Percentiles rank a stretch among this genome's conserved stretches.
These are phyloP conservation scores for Anguilla obscura DNA, from an alignment of 2,797 vertebrate genomes.

Conservation along the genomic window DNA sequence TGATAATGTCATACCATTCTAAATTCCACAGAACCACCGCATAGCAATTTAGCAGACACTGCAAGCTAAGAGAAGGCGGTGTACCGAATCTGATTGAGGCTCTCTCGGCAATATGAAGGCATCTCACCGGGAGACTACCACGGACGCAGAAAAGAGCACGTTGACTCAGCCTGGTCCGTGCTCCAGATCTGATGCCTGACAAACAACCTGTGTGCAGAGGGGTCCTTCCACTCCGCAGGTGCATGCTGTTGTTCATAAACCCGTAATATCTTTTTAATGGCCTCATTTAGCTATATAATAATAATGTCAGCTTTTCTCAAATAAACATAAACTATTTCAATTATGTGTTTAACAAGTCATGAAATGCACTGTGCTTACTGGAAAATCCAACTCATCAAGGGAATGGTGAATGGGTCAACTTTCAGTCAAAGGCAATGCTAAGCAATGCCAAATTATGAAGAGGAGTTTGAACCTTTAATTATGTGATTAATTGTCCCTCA, in stretches of 20 bases:
- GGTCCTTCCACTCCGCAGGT: constrained; percentile 32
- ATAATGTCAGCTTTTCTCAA: constrained; percentile 44
- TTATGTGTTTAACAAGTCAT: not conserved
- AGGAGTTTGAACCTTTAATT: not conserved
- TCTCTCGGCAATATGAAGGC: not conserved
- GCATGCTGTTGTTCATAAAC: constrained; percentile 36
- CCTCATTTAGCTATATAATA: constrained; percentile 46
- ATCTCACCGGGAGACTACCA: not conserved
- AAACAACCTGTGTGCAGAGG: not conserved
- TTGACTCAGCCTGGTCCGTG: not conserved
- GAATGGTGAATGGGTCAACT: constrained; percentile 27
- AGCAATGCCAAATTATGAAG: not conserved
- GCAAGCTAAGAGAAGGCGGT: not conserved
- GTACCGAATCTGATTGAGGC: not conserved
- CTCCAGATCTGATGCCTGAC: not conserved
- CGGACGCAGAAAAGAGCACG: not conserved
- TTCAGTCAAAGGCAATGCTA: constrained; percentile 8
- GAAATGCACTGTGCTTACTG: not conserved
- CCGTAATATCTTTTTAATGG: constrained; percentile 41
- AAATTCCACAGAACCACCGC: constrained; percentile 1
- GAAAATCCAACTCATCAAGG: constrained; percentile 25
- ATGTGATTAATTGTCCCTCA: not conserved
- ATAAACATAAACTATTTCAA: constrained; percentile 40
- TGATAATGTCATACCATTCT: not conserved
- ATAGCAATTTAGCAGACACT: not conserved